A percentile compares a stretch with the other conserved stretches of the same genome.
Conservation (phyloP, 2,797 vertebrate species). For the Lacerta agilis region DNA sequence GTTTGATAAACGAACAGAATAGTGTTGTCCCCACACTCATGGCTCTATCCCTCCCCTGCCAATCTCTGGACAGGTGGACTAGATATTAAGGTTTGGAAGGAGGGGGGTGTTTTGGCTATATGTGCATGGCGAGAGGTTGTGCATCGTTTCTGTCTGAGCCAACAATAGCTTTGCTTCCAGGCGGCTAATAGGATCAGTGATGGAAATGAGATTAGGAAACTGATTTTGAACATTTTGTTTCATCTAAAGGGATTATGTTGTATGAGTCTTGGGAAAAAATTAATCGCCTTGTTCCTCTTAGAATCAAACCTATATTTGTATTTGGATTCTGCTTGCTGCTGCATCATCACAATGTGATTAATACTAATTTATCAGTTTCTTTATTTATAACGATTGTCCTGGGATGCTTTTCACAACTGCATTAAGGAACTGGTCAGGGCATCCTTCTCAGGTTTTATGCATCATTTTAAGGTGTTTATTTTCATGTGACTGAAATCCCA, state of each 20-base stretch:
- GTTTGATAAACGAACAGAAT: not conserved
- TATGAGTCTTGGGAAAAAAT: slow-evolving; percentile 30
- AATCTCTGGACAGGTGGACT: not conserved
- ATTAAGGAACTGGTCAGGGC: slow-evolving; percentile 31
- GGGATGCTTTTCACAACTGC: slow-evolving; percentile 52
- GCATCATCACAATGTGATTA: not conserved
- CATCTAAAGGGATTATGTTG: slow-evolving; percentile 63
- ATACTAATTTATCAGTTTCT: not conserved
- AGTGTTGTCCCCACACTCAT: not conserved
- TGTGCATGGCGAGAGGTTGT: not conserved
- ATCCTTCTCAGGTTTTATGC: not conserved
- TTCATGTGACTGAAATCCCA: not conserved
- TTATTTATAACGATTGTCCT: not conserved
- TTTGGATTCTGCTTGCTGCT: slow-evolving; percentile 48
- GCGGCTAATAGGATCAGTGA: slow-evolving; percentile 63
- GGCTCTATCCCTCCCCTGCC: not conserved
- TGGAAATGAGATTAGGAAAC: slow-evolving; percentile 67
- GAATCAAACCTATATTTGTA: slow-evolving; percentile 53
- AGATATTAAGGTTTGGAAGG: not conserved
- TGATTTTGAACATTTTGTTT: slow-evolving; percentile 71
- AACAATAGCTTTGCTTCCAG: slow-evolving; percentile 46
- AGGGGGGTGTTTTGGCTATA: not conserved
- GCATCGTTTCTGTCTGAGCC: slow-evolving; percentile 7
- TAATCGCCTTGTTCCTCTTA: not conserved
- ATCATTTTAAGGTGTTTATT: not conserved